These are phyloP conservation scores for Amphibalanus amphitrite DNA, from an alignment of 1,140 invertebrate species.

Conservation along the genomic window DNA sequence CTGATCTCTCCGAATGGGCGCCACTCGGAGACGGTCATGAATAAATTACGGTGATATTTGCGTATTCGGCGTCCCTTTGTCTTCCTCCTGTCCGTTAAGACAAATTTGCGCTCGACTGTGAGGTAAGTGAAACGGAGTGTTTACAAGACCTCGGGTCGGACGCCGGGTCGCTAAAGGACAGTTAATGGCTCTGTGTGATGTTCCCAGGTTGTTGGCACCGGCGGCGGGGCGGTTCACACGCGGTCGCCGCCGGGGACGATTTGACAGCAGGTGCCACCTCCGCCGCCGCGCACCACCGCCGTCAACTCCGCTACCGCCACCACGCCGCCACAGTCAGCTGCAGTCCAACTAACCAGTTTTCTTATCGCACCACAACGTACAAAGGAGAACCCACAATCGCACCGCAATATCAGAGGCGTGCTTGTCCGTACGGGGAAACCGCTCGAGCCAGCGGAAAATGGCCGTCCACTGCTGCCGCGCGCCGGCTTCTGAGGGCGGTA, in stretches of 20 bases:
- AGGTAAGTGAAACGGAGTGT: background rate
- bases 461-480: too few species aligned
- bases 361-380: background rate
- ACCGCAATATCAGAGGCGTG: background rate
- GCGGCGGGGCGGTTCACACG: background rate
- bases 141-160: background rate
- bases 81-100: background rate
- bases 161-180: background rate
- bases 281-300: too few species aligned
- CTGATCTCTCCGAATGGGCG: background rate
- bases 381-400: background rate
- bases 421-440: background rate
- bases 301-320: too few species aligned
- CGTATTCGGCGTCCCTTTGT: background rate
- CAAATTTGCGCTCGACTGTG: background rate
- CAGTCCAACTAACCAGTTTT: background rate
- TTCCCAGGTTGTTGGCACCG: background rate
- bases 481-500: too few species aligned
- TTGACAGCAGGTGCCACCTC: too few species aligned
- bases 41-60: background rate
- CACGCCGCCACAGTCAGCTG: too few species aligned
- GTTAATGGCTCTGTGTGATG: background rate
- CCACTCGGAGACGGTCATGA: background rate
- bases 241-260: background rate
- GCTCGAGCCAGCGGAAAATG: background rate